Percentiles rank a stretch among this genome's conserved stretches.
Conservation (phyloP, 35 echinoderm and acorn worm species). For the Diadema setosum region DNA sequence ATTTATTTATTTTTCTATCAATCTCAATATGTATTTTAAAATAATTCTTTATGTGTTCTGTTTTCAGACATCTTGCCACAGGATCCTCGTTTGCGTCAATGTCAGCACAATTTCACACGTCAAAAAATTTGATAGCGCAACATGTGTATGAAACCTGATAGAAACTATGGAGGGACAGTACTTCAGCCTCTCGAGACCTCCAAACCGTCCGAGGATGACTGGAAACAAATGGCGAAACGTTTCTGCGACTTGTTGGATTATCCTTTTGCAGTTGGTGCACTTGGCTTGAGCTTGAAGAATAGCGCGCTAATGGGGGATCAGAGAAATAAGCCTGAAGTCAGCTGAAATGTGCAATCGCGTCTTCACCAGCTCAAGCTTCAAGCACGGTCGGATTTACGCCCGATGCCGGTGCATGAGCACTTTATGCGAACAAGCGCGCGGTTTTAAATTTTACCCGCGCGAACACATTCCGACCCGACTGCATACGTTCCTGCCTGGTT, state of each 20-base stretch:
- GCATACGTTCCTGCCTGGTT: no score
- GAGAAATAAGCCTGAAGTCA: no score
- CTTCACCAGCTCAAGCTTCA: no score
- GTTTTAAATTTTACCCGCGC: no score
- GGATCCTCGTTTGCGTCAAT: constrained; percentile 30
- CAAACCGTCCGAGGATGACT: constrained; percentile 2
- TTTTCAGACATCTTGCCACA: constrained; percentile 34
- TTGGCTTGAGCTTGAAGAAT: no score
- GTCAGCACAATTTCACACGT: constrained; percentile 25
- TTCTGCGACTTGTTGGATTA: constrained; percentile 43
- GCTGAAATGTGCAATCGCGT: no score
- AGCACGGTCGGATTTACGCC: no score
- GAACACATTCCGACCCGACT: no score
- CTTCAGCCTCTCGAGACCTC: constrained; percentile 29
- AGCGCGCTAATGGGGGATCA: no score
- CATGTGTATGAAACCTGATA: constrained; percentile 28
- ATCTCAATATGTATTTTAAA: background rate
- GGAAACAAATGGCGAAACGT: constrained; percentile 29
- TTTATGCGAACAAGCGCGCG: no score
- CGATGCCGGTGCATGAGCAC: no score
- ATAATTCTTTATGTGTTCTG: constrained; percentile 1
- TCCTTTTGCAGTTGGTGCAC: background rate
- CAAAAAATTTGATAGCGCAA: constrained; percentile 17
- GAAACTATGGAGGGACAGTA: constrained; percentile 29
- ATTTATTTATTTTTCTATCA: background rate